Percentiles rank a stretch among this genome's conserved stretches.
phyloP scores from a whole-genome alignment of 2,888 invertebrate genomes.

The Therioaphis trifolii region DNA sequence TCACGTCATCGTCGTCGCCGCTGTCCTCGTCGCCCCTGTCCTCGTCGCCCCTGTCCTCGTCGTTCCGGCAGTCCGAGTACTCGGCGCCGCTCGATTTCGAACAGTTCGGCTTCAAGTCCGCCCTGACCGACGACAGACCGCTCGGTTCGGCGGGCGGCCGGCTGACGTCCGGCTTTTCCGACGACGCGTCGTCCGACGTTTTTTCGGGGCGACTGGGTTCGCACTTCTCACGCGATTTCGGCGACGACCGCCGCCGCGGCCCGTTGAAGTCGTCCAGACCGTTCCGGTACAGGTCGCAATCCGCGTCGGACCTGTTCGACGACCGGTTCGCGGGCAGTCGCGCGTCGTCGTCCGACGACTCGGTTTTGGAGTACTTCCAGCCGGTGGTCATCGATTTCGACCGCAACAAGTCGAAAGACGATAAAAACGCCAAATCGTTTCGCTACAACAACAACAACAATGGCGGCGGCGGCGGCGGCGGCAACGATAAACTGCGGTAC shows the following conservation, averaged over 20 bases:
- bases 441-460: no score
- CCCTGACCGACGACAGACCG: background rate
- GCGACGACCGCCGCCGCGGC: background rate
- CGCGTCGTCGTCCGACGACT: background rate
- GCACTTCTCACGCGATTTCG: background rate
- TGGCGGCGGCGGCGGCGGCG: background rate
- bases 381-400: conserved; percentile 63
- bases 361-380: conserved; percentile 60
- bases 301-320: conserved; percentile 6
- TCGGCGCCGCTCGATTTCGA: conserved; percentile 41
- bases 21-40: background rate
- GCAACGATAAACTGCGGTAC: background rate
- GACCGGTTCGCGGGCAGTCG: background rate
- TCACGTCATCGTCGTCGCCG: background rate
- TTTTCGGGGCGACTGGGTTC: background rate
- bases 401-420: background rate
- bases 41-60: background rate
- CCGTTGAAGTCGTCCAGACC: background rate
- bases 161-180: background rate
- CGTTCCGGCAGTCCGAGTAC: background rate
- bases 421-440: background rate
- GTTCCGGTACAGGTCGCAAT: background rate
- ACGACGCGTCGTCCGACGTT: background rate
- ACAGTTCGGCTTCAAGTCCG: conserved; percentile 48
- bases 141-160: background rate